phyloP scores from a whole-genome alignment of 1,140 invertebrate species.

The Cyclina sinensis region DNA sequence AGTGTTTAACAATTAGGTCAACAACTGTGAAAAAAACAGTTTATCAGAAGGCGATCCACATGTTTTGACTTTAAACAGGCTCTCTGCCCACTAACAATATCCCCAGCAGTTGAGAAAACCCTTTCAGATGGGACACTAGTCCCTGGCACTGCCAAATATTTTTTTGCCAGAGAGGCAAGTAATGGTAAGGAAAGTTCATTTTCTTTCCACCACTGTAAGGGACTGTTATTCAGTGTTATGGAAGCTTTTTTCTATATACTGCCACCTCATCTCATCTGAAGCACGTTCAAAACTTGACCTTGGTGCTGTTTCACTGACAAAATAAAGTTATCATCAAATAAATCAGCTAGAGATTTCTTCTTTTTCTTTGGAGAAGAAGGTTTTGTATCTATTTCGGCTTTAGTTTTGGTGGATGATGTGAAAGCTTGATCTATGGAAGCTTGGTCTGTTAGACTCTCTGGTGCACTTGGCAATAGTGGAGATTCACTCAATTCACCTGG shows the following conservation, averaged over 20 bases:
- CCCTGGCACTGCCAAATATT: constrained; percentile 54
- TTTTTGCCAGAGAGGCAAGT: constrained; percentile 41
- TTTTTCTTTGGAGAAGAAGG: constrained; percentile 27
- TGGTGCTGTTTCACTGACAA: too few species aligned
- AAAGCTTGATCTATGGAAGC: not conserved
- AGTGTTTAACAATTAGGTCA: too few species aligned
- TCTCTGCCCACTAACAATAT: constrained; percentile 61
- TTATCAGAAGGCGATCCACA: constrained; percentile 52
- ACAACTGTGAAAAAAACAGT: too few species aligned
- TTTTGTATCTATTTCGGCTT: constrained; percentile 9
- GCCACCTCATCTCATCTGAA: constrained; percentile 28
- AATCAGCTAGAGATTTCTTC: constrained; percentile 16
- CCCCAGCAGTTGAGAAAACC: constrained; percentile 53
- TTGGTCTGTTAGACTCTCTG: constrained; percentile 18
- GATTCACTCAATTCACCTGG: not conserved
- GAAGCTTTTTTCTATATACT: constrained; percentile 18
- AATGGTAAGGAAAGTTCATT: constrained; percentile 48
- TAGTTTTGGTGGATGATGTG: constrained; percentile 1
- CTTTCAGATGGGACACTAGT: constrained; percentile 64
- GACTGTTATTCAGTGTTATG: constrained; percentile 29
- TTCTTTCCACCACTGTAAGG: constrained; percentile 66
- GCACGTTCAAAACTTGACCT: constrained; percentile 14
- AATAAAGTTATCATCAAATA: too few species aligned
- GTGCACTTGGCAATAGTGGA: constrained; percentile 11
- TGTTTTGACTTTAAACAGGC: constrained; percentile 55